A percentile compares a stretch with the other conserved stretches of the same genome.
phyloP scores from a whole-genome alignment of 2,888 invertebrate species.

The Andrena marginata region DNA sequence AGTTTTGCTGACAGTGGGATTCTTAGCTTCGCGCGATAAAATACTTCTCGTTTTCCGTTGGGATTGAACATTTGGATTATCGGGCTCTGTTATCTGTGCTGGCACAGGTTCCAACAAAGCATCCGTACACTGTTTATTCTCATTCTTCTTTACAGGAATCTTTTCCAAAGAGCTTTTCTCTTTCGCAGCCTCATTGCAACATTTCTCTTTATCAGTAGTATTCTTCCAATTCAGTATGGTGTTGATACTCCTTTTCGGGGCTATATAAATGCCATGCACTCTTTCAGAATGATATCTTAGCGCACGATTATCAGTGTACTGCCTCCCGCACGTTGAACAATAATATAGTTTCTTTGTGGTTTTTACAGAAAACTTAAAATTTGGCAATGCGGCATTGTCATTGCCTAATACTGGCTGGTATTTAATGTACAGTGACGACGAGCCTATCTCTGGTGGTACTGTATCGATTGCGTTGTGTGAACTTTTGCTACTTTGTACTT shows the following conservation, averaged over 20 bases:
- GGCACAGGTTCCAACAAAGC: not conserved
- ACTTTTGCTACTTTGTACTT: conserved; percentile 59
- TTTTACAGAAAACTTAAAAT: conserved; percentile 78
- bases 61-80: not conserved
- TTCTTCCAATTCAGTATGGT: not conserved
- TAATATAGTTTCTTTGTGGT: conserved; percentile 74
- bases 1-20: not conserved
- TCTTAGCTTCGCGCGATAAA: not conserved
- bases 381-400: conserved; percentile 72
- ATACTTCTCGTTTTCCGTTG: not conserved
- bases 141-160: not conserved
- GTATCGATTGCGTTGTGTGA: not conserved
- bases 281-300: conserved; percentile 73
- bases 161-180: conserved; percentile 13
- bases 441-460: not conserved
- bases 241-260: conserved; percentile 38
- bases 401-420: conserved; percentile 73
- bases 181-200: not conserved
- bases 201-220: not conserved
- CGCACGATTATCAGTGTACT: conserved; percentile 69
- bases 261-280: conserved; percentile 74
- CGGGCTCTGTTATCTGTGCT: not conserved
- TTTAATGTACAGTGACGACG: conserved; percentile 61
- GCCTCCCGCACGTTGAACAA: conserved; percentile 77
- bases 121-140: not conserved